Evolutionary conservation across 1,140 invertebrate species (phyloP).

Genomic region (Trialeurodes vaporariorum): DNA sequence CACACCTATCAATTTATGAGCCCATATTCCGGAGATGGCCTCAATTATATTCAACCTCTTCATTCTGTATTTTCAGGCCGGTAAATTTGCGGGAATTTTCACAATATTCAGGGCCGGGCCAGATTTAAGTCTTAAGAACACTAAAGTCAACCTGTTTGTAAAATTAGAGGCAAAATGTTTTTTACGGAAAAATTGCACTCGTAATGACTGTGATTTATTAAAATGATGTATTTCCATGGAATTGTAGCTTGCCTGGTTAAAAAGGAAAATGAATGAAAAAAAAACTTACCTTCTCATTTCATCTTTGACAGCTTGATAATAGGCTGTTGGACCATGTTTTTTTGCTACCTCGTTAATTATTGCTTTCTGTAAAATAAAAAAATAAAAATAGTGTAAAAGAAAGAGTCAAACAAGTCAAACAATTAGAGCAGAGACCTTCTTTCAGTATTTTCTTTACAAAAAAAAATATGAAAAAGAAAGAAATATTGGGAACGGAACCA

Average conservation of each 20-base stretch:
- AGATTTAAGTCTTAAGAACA: not conserved
- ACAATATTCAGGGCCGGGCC: not conserved
- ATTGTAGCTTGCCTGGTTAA: not conserved
- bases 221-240: conserved; percentile 12
- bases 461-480: too few relatives aligned
- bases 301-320: conserved; percentile 39
- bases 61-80: too few relatives aligned
- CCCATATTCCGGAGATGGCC: too few relatives aligned
- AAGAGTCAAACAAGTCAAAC: not conserved
- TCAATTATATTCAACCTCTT: too few relatives aligned
- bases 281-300: conserved; percentile 42
- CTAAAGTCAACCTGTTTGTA: not conserved
- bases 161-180: conserved; percentile 1
- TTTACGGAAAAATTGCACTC: conserved; percentile 23
- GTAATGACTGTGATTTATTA: conserved; percentile 13
- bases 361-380: conserved; percentile 21
- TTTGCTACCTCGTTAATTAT: conserved; percentile 29
- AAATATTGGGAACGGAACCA: too few relatives aligned
- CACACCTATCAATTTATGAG: too few relatives aligned
- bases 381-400: not conserved
- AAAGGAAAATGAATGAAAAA: conserved; percentile 8
- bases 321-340: conserved; percentile 37
- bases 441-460: too few relatives aligned
- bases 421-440: too few relatives aligned
- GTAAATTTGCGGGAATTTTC: too few relatives aligned